Percentiles rank a stretch among this genome's conserved stretches.
Conservation (phyloP, 2,888 invertebrate genomes). For the Drosophila algonquin region DNA sequence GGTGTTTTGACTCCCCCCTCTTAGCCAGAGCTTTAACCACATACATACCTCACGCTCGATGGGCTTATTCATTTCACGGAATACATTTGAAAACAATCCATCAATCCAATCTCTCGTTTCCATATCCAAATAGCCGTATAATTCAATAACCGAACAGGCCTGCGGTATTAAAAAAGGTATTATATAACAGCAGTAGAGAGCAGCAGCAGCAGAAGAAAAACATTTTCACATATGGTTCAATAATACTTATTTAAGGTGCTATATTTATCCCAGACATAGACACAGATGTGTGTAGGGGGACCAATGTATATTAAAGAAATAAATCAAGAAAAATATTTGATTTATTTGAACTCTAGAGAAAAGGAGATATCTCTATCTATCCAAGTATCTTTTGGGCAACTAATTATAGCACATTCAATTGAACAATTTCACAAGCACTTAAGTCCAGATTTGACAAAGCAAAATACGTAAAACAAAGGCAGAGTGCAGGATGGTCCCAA, state of each 20-base stretch:
- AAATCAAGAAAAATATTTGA: background rate
- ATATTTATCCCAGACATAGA: background rate
- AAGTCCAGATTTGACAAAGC: constrained; percentile 34
- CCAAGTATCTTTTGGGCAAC: background rate
- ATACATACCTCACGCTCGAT: constrained; percentile 83
- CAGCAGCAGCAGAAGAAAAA: background rate
- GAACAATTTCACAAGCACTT: constrained; percentile 59
- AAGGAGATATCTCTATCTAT: background rate
- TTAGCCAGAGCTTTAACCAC: background rate
- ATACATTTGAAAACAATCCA: constrained; percentile 94
- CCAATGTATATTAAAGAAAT: too few relatives aligned
- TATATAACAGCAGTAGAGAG: background rate
- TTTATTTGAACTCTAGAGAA: background rate
- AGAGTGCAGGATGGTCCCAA: constrained; percentile 42
- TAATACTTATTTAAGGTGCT: background rate
- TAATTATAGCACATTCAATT: constrained; percentile 40
- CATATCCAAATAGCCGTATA: constrained; percentile 94
- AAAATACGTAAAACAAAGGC: constrained; percentile 46
- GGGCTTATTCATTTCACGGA: constrained; percentile 94
- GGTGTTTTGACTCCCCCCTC: constrained; percentile 8
- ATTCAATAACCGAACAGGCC: constrained; percentile 94
- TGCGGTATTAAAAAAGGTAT: constrained; percentile 67
- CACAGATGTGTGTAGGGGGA: too few relatives aligned
- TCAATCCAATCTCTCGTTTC: constrained; percentile 96
- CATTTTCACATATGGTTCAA: background rate